These are phyloP conservation scores for Paedocypris micromegethes DNA, from an alignment of 2,797 vertebrate species.

Conservation along the genomic window DNA sequence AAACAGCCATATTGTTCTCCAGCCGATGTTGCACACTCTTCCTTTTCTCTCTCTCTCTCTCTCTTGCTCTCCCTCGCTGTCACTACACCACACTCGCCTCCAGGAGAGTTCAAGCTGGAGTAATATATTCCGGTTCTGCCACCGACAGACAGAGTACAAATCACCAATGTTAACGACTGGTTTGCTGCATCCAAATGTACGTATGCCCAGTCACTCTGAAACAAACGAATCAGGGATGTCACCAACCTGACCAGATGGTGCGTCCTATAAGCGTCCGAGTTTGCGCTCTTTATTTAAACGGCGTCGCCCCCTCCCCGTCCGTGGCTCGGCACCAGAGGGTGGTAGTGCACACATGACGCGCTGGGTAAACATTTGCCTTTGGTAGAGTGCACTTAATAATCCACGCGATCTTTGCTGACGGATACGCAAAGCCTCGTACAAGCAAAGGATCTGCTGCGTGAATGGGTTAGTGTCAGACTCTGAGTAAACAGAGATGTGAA, in stretches of 20 bases:
- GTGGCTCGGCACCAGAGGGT: slow-evolving; percentile 20
- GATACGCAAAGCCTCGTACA: slow-evolving; percentile 28
- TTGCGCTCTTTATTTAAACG: slow-evolving; percentile 22
- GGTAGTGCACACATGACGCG: slow-evolving; percentile 11
- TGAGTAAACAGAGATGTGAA: slow-evolving; percentile 41
- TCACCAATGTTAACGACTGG: slow-evolving; percentile 17
- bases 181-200: slow-evolving; percentile 18
- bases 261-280: slow-evolving; percentile 26
- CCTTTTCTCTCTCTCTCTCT: slow-evolving; percentile 9
- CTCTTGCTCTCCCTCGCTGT: slow-evolving; percentile 3
- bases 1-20: slow-evolving; percentile 27
- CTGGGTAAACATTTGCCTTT: slow-evolving; percentile 43
- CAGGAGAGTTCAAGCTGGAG: slow-evolving; percentile 27
- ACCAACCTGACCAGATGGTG: slow-evolving; percentile 31
- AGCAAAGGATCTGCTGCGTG: slow-evolving; percentile 16
- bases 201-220: slow-evolving; percentile 12
- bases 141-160: slow-evolving; percentile 15
- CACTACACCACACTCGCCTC: slow-evolving; percentile 25
- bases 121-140: slow-evolving; percentile 23
- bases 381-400: slow-evolving; percentile 36
- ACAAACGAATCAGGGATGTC: slow-evolving; percentile 31
- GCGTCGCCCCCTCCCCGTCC: neutral
- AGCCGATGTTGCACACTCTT: slow-evolving; percentile 15
- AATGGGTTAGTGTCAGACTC: slow-evolving; percentile 31
- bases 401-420: slow-evolving; percentile 14